Evolutionary conservation across 1,140 invertebrate genomes (phyloP), one percentile per base, ranked within the genome.

Genomic region (Hyles vespertilio): DNA sequence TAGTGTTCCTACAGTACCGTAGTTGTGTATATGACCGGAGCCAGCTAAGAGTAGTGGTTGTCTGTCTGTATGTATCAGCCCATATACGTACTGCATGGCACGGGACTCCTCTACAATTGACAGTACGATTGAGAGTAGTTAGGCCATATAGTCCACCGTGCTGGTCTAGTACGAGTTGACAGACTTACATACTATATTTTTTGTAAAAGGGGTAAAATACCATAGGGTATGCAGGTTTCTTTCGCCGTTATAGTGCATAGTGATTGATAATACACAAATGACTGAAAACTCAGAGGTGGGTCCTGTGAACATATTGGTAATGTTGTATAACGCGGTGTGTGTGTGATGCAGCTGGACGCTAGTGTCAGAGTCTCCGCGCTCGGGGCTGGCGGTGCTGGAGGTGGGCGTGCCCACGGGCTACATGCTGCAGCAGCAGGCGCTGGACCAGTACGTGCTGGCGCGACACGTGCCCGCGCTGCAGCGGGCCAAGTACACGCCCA

Each of bases 391-490:
- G 5, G 96, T 99, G 33, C 81, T 99, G 53, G 97, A 98, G 89
- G 93, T 98, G 33, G 92, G 94, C 9, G 93, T 99, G 70, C 98
- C 98, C 1, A 98, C 97, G 0, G 98, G 98, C 3, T 99, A 98
- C 86, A 94, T 97, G 70, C 92, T 98, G 40, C 96, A 98, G 82
- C 97, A 98, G 70, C 96, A 98, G 83, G 94, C 93, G 57, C 90
- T 99, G 3, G 95, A 98, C 83, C 88, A 87, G 3, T 98, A 98
- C 79, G 95, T 98, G 40, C 89, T 93, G 8, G 94, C 94, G 12
- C 90, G 91, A 59, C 85, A 91, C 53, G 95, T 97, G 32, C 89
- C 92, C 32, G 96, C 96, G 82, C 89, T 99, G 50, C 94, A 96
- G 78, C 91, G 96, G 69, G 97, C 97, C 9, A 93, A 94, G 71